A percentile compares a stretch with the other conserved stretches of the same genome.
Evolutionary conservation across 1,140 invertebrate genomes (phyloP).

Genomic region (Drosophila repletoides): DNA sequence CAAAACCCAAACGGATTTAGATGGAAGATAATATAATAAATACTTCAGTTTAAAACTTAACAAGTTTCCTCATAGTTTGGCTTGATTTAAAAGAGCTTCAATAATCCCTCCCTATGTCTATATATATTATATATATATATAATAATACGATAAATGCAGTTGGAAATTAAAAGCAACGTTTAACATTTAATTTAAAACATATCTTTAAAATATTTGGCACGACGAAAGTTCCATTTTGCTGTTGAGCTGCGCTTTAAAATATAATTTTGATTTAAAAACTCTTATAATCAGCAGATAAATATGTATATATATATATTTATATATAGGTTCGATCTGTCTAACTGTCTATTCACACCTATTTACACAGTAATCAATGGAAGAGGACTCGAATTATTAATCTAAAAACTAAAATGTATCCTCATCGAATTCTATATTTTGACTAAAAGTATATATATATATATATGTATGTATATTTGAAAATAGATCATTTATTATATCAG

Average conservation of each 20-base stretch:
- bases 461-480: conserved; percentile 27
- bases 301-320: conserved; percentile 6
- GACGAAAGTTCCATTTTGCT: conserved; percentile 19
- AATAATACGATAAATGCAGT: conserved; percentile 5
- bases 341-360: conserved; percentile 44
- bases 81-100: conserved; percentile 9
- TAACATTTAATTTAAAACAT: conserved; percentile 60
- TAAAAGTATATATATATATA: conserved; percentile 19
- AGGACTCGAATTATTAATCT: conserved; percentile 4
- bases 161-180: conserved; percentile 33
- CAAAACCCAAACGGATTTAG: neutral
- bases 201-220: conserved; percentile 57
- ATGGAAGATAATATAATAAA: neutral
- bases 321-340: too few relatives aligned
- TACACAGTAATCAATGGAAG: conserved; percentile 32
- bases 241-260: conserved; percentile 41
- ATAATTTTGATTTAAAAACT: conserved; percentile 45
- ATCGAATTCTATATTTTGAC: conserved; percentile 7
- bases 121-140: conserved; percentile 13
- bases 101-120: conserved; percentile 26
- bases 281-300: conserved; percentile 5
- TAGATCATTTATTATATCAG: conserved; percentile 28
- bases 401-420: conserved; percentile 23
- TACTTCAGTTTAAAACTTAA: conserved; percentile 1
- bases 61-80: conserved; percentile 1